These are phyloP conservation scores for Coreoperca whiteheadi DNA, from an alignment of 2,113 vertebrate species.

Conservation along the genomic window DNA sequence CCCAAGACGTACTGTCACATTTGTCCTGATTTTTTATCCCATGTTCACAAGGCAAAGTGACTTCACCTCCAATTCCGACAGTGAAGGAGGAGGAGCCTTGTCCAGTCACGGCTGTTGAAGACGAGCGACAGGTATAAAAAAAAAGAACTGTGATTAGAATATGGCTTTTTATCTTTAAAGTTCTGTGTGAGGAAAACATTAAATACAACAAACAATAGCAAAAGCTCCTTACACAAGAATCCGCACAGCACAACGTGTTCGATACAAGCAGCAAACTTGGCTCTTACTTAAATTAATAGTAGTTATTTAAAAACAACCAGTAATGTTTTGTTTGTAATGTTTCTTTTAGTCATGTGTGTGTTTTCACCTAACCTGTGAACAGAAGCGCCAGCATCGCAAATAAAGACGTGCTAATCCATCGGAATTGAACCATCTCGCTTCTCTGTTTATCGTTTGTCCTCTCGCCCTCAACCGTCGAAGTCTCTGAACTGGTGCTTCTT, in stretches of 20 bases:
- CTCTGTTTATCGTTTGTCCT: not conserved
- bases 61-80: not conserved
- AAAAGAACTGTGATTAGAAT: not conserved
- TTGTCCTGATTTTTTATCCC: not conserved
- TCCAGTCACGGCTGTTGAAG: not conserved
- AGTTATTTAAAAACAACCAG: not conserved
- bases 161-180: not conserved
- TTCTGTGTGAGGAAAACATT: not conserved
- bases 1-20: not conserved
- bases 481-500: not conserved
- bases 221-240: not conserved
- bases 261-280: not conserved
- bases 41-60: constrained; percentile 12
- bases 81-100: not conserved
- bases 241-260: not conserved
- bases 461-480: not conserved
- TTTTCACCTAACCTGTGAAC: constrained; percentile 7
- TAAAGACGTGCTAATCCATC: not conserved
- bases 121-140: not conserved
- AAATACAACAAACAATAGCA: not conserved
- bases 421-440: not conserved
- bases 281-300: not conserved
- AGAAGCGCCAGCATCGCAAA: not conserved
- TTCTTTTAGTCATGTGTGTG: not conserved
- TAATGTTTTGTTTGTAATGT: not conserved